phyloP scores from a whole-genome alignment of 2,113 vertebrate species.

The Opisthocomus hoazin region DNA sequence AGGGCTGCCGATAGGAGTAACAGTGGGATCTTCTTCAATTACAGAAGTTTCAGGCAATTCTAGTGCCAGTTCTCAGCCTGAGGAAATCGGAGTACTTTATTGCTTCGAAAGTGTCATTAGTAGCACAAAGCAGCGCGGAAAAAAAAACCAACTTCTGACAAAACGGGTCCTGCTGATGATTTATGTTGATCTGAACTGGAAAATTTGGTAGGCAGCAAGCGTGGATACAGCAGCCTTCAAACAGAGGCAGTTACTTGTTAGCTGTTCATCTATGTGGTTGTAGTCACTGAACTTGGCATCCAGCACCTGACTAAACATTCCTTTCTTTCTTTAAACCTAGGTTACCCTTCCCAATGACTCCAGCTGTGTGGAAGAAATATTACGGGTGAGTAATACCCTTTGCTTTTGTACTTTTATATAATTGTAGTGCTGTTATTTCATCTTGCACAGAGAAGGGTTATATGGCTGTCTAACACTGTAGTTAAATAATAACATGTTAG shows the following conservation, averaged over 20 bases:
- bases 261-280: neutral
- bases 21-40: conserved; percentile 44
- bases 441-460: neutral
- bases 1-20: neutral
- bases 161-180: conserved; percentile 5
- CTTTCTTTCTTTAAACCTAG: conserved; percentile 72
- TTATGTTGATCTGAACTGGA: conserved; percentile 32
- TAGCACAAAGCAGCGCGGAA: neutral
- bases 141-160: conserved; percentile 1
- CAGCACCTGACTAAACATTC: conserved; percentile 13
- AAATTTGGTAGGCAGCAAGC: neutral
- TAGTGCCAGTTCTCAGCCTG: conserved; percentile 28
- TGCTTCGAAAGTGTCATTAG: neutral
- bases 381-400: conserved; percentile 82
- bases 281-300: neutral
- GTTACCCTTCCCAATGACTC: conserved; percentile 91
- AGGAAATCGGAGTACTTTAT: conserved; percentile 38
- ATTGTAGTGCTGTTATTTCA: neutral
- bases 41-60: conserved; percentile 27
- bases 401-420: conserved; percentile 20
- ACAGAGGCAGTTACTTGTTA: neutral
- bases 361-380: conserved; percentile 96
- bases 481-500: neutral
- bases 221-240: neutral
- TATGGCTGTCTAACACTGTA: neutral